Evolutionary conservation across 2,797 vertebrate species (phyloP).

Genomic region (Phrynocephalus vlangalii): DNA sequence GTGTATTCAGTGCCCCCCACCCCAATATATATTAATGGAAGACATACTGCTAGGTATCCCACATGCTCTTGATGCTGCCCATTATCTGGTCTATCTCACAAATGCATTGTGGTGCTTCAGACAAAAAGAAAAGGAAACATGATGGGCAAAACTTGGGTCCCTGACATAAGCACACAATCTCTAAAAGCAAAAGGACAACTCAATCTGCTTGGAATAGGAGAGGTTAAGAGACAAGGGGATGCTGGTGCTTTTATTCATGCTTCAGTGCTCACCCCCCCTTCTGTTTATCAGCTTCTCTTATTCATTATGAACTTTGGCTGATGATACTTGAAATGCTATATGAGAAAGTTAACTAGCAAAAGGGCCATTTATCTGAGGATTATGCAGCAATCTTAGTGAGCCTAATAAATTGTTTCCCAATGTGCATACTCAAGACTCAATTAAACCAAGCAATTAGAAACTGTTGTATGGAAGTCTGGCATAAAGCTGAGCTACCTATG

Average conservation of each 20-base stretch:
- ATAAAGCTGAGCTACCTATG: constrained; percentile 20
- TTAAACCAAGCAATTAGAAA: constrained; percentile 65
- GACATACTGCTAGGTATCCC: not conserved
- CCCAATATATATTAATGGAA: no score
- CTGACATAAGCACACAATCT: not conserved
- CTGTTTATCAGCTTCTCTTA: constrained; percentile 25
- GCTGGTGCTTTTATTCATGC: not conserved
- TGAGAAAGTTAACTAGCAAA: constrained; percentile 22
- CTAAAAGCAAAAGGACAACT: constrained; percentile 1
- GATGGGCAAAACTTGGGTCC: not conserved
- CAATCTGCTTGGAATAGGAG: not conserved
- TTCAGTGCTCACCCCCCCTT: not conserved
- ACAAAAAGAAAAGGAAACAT: no score
- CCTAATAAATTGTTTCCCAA: constrained; percentile 54
- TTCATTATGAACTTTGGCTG: constrained; percentile 19
- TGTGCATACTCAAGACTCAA: constrained; percentile 50
- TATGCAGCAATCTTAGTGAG: constrained; percentile 42
- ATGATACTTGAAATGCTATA: constrained; percentile 23
- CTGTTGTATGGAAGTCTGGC: constrained; percentile 48
- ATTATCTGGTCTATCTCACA: no score
- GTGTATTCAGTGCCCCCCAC: no score
- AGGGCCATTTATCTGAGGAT: constrained; percentile 44
- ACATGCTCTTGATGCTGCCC: not conserved
- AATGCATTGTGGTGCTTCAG: no score
- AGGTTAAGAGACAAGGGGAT: not conserved